Base-by-base conservation (phyloP, 2,888 invertebrate genomes). In the Macrosoma leucophasiata region DNA sequence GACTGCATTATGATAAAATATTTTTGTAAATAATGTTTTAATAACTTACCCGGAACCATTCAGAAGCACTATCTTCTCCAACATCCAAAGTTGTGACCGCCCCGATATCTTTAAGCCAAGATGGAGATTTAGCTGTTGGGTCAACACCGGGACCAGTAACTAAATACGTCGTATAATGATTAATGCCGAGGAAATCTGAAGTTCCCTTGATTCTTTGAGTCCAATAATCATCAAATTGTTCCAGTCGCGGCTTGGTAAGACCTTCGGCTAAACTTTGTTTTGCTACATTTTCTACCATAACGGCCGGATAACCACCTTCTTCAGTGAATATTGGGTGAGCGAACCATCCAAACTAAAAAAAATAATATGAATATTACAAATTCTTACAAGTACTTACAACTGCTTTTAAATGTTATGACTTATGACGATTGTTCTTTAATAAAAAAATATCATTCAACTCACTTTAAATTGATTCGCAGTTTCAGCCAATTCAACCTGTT, bases 401-500 rank as follows among this genome's bases (percentile, higher is more conserved):
- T n/a, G n/a, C n/a, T n/a, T n/a, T n/a, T n/a, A n/a, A n/a, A n/a
- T n/a, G n/a, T n/a, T n/a, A n/a, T n/a, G n/a, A n/a, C n/a, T n/a
- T n/a, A n/a, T n/a, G n/a, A n/a, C n/a, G n/a, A n/a, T n/a, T n/a
- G n/a, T n/a, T n/a, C n/a, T n/a, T n/a, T n/a, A n/a, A n/a, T n/a
- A n/a, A n/a, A n/a, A n/a, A n/a, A 6, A 8, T 7, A 14, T 21
- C 21, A 1, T 10, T 14, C 3, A 32, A 36, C 12, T 56, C 47
- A 84, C 85, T 62, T 85, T 85, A 46, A 85, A 85, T 43, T 85
- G 84, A 51, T 85, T 85, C 7, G 85, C 84, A 9, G 68, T 72
- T 64, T 84, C 84, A 43, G 85, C 85, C 26, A 84, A 54, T 22
- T 66, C 69, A 8, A 76, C 68, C 54, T 79, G 84, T 41, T 77